Evolutionary conservation across 2,888 invertebrate species (phyloP).

Genomic region (Acheta domesticus): DNA sequence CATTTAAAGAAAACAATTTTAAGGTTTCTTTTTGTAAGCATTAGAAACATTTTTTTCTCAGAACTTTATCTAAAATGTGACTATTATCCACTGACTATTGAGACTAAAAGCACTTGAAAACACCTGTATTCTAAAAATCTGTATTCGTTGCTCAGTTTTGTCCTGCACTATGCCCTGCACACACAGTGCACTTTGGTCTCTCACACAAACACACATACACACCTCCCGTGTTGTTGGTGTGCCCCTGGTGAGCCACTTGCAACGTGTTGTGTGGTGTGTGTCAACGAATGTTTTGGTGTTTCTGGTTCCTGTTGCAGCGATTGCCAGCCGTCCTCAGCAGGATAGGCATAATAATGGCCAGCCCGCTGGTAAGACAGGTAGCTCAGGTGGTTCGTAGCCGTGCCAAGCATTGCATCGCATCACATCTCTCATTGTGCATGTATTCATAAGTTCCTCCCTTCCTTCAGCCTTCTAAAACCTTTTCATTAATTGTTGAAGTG

Average conservation of each 20-base stretch:
- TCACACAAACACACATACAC: background rate
- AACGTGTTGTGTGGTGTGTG: conserved; percentile 27
- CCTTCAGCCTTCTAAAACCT: background rate
- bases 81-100: too few relatives aligned
- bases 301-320: conserved; percentile 64
- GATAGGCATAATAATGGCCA: conserved; percentile 94
- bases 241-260: conserved; percentile 18
- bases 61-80: too few relatives aligned
- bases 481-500: background rate
- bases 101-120: too few relatives aligned
- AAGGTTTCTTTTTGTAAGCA: too few relatives aligned
- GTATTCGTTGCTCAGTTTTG: conserved; percentile 1
- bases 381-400: conserved; percentile 34
- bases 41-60: too few relatives aligned
- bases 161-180: conserved; percentile 18
- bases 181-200: background rate
- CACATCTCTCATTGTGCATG: conserved; percentile 29
- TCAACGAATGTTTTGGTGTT: conserved; percentile 33
- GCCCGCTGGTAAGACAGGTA: conserved; percentile 79
- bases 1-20: too few relatives aligned
- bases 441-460: conserved; percentile 9
- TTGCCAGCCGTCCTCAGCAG: conserved; percentile 93
- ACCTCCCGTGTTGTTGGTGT: background rate
- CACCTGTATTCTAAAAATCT: too few relatives aligned
- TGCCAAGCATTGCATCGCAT: conserved; percentile 33